These are phyloP conservation scores for Drosophila koepferae DNA, from an alignment of 2,888 invertebrate species.

Conservation along the genomic window DNA sequence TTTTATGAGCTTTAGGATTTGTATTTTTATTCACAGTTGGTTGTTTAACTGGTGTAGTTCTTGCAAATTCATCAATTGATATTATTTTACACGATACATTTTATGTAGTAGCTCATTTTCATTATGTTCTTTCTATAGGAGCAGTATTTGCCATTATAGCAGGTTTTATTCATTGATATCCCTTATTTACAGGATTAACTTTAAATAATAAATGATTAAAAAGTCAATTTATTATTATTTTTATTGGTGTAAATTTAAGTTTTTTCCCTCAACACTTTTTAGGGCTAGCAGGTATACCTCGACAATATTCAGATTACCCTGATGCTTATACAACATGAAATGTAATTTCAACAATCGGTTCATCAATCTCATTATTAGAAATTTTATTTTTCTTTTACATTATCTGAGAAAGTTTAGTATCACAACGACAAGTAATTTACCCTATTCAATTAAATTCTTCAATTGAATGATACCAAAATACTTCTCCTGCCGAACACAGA, in stretches of 20 bases:
- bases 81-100: neutral
- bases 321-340: slow-evolving; percentile 89
- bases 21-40: slow-evolving; percentile 89
- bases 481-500: slow-evolving; percentile 86
- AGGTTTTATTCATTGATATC: slow-evolving; percentile 90
- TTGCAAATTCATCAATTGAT: slow-evolving; percentile 85
- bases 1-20: slow-evolving; percentile 90
- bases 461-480: slow-evolving; percentile 88
- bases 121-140: neutral
- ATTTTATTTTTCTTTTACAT: neutral
- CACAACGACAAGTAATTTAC: neutral
- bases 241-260: slow-evolving; percentile 91
- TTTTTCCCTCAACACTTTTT: slow-evolving; percentile 93
- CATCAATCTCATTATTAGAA: neutral
- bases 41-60: slow-evolving; percentile 89
- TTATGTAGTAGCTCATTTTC: neutral
- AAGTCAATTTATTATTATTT: slow-evolving; percentile 90
- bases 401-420: neutral
- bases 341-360: slow-evolving; percentile 71
- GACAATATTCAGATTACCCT: slow-evolving; percentile 91
- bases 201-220: slow-evolving; percentile 88
- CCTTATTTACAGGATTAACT: slow-evolving; percentile 88
- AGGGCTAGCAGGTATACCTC: slow-evolving; percentile 89
- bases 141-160: slow-evolving; percentile 86
- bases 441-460: slow-evolving; percentile 80